Percentiles rank a stretch among this genome's conserved stretches.
Evolutionary conservation across 1,140 invertebrate species (phyloP).

Genomic region (Psilanteris sp.): DNA sequence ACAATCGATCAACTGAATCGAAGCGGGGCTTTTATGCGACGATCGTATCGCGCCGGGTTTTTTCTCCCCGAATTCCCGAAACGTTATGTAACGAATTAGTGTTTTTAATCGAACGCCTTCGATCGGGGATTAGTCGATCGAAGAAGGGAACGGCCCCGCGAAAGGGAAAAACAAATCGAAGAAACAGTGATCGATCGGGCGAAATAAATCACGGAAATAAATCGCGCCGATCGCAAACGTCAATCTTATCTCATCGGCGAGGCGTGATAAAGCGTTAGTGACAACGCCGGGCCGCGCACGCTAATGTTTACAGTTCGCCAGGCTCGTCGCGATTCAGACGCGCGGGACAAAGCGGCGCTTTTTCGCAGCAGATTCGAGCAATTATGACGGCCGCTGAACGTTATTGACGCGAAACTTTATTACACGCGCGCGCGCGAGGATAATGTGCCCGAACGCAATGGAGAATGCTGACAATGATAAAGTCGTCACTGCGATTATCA

Average conservation of each 20-base stretch:
- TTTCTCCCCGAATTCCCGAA: too few species aligned
- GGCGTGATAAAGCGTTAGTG: constrained; percentile 6
- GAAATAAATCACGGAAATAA: constrained; percentile 13
- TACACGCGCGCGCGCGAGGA: constrained; percentile 39
- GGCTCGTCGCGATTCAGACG: constrained; percentile 12
- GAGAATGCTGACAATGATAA: constrained; percentile 72
- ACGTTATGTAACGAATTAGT: too few species aligned
- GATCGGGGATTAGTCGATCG: not conserved
- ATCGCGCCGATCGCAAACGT: constrained; percentile 3
- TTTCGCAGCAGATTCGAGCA: constrained; percentile 14
- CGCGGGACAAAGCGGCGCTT: constrained; percentile 4
- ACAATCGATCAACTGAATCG: constrained; percentile 10
- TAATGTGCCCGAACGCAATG: constrained; percentile 71
- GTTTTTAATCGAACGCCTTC: not conserved
- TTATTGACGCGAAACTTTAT: constrained; percentile 15
- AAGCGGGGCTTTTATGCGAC: constrained; percentile 2
- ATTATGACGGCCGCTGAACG: constrained; percentile 1
- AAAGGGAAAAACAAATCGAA: too few species aligned
- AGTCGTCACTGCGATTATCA: constrained; percentile 75
- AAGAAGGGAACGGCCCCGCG: not conserved
- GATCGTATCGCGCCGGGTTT: not conserved
- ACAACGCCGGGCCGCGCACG: not conserved
- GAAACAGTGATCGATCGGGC: too few species aligned
- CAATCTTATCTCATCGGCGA: not conserved
- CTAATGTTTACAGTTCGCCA: constrained; percentile 24